These are phyloP conservation scores for Digitonthophagus gazella DNA, from an alignment of 2,888 invertebrate genomes.

Conservation along the genomic window DNA sequence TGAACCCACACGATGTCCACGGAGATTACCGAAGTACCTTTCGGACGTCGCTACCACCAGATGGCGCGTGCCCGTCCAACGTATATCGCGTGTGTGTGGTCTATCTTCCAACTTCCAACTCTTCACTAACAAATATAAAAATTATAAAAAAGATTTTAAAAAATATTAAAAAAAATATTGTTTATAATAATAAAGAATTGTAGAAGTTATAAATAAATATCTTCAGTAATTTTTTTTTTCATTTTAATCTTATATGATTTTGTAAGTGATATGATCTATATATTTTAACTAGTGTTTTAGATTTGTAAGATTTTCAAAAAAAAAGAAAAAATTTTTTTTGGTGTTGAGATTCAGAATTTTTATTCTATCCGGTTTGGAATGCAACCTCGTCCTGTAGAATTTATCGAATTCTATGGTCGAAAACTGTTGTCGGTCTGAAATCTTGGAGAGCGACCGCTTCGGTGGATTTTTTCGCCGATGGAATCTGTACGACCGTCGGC, in stretches of 20 bases:
- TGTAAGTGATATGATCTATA: no score
- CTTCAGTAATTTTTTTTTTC: no score
- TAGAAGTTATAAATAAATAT: no score
- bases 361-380: neutral
- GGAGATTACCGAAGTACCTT: conserved; percentile 31
- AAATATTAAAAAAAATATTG: neutral
- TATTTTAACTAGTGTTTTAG: no score
- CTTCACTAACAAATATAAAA: no score
- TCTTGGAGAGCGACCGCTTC: no score
- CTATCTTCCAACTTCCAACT: no score
- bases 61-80: conserved; percentile 40
- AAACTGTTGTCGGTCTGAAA: no score
- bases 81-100: conserved; percentile 34
- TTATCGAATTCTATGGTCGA: neutral
- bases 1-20: conserved; percentile 37
- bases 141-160: neutral
- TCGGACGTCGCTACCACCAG: conserved; percentile 23
- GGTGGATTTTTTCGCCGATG: conserved; percentile 3
- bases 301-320: no score
- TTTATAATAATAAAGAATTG: neutral
- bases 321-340: neutral
- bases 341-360: neutral
- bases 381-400: neutral
- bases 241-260: no score
- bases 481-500: neutral